A percentile compares a stretch with the other conserved stretches of the same genome.
These are phyloP conservation scores for Nasonia giraulti DNA, from an alignment of 1,140 invertebrate genomes.

Conservation along the genomic window DNA sequence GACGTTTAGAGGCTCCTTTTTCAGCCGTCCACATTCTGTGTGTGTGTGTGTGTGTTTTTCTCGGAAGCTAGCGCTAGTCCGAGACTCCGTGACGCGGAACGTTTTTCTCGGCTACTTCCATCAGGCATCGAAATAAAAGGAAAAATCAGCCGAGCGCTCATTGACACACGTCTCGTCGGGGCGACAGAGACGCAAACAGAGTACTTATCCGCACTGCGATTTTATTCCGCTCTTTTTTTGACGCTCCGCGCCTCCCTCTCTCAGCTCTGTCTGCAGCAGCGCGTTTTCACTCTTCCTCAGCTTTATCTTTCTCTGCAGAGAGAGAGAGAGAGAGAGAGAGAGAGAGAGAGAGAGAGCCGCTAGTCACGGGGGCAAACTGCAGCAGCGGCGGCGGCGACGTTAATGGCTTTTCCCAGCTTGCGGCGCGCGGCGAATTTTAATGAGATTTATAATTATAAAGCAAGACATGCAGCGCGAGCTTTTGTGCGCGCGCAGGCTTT, in stretches of 20 bases:
- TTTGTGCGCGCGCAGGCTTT: no score
- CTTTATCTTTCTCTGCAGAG: not conserved
- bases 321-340: no score
- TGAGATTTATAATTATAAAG: slow-evolving; percentile 70
- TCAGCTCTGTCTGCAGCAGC: not conserved
- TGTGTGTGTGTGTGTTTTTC: not conserved
- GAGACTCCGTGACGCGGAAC: not conserved
- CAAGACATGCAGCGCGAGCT: slow-evolving; percentile 36
- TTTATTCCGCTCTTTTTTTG: not conserved
- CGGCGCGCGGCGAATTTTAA: slow-evolving; percentile 65
- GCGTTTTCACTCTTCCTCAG: not conserved
- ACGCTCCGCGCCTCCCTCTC: not conserved
- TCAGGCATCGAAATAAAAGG: not conserved
- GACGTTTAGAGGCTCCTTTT: not conserved
- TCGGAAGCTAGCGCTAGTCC: not conserved
- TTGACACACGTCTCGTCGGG: not conserved
- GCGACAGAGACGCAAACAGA: not conserved
- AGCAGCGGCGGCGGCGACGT: slow-evolving; percentile 49
- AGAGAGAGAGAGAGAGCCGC: not conserved
- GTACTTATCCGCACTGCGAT: not conserved
- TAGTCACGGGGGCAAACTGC: slow-evolving; percentile 25
- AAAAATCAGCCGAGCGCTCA: not conserved
- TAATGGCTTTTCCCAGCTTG: slow-evolving; percentile 64
- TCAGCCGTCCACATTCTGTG: not conserved
- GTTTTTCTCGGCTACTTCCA: not conserved